phyloP scores from a whole-genome alignment of 1,140 invertebrate species.

The Agrilus planipennis region DNA sequence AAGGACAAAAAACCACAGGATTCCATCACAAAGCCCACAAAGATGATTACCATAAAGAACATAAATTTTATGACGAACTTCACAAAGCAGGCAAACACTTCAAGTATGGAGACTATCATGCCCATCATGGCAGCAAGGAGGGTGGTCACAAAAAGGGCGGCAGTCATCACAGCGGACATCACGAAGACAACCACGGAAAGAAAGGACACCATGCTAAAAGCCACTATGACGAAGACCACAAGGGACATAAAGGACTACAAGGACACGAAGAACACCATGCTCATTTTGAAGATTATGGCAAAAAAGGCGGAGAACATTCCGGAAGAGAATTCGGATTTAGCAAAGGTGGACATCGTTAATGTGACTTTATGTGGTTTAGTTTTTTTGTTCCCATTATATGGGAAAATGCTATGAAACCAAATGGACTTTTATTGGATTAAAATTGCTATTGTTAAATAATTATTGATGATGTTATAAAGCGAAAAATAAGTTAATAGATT shows the following conservation, averaged over 20 bases:
- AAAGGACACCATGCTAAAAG: constrained; percentile 56
- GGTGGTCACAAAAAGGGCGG: constrained; percentile 62
- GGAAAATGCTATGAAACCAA: too few relatives aligned
- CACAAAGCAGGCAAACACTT: constrained; percentile 56
- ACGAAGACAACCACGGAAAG: constrained; percentile 51
- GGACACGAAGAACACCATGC: constrained; percentile 53
- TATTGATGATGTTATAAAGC: too few relatives aligned
- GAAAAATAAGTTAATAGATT: too few relatives aligned
- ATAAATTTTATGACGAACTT: constrained; percentile 71
- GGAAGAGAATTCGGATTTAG: constrained; percentile 48
- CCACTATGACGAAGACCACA: constrained; percentile 63
- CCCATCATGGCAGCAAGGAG: constrained; percentile 57
- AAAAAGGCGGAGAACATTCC: constrained; percentile 49
- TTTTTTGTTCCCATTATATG: too few relatives aligned
- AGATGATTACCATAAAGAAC: constrained; percentile 71
- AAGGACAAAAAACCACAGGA: constrained; percentile 57
- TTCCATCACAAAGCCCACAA: constrained; percentile 70
- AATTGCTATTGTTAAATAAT: too few relatives aligned
- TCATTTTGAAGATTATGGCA: constrained; percentile 52
- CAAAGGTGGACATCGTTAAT: too few relatives aligned
- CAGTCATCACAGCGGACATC: constrained; percentile 53
- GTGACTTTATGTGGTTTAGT: too few relatives aligned
- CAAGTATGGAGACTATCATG: constrained; percentile 54
- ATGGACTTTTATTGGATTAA: too few relatives aligned
- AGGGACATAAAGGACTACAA: constrained; percentile 59